These are phyloP conservation scores for Lethenteron reissneri DNA, from an alignment of 2,113 vertebrate genomes.

Conservation along the genomic window DNA sequence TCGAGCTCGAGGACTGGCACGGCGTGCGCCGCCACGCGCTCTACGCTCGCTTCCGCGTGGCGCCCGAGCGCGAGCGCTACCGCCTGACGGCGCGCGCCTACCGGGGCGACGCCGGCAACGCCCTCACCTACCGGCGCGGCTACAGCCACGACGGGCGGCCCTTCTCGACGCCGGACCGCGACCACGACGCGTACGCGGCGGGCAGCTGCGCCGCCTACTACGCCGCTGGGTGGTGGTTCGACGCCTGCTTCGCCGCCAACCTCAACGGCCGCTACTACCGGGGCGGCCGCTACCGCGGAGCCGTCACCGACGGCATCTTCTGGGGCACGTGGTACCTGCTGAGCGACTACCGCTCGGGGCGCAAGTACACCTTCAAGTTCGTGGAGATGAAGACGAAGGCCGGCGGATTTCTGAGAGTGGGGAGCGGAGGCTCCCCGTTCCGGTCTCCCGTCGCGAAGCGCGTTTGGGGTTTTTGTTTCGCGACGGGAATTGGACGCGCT, in stretches of 20 bases:
- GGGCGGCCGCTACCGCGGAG: constrained; percentile 26
- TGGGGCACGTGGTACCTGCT: constrained; percentile 48
- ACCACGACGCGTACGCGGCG: constrained; percentile 29
- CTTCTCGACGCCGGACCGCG: constrained; percentile 34
- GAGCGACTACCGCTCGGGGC: constrained; percentile 29
- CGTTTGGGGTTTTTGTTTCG: too few relatives aligned
- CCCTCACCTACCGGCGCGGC: constrained; percentile 35
- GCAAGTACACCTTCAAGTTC: constrained; percentile 37
- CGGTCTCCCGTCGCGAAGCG: too few relatives aligned
- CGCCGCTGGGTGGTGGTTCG: constrained; percentile 41
- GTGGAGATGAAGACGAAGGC: constrained; percentile 26
- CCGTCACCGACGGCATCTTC: constrained; percentile 34
- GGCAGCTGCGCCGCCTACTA: constrained; percentile 41
- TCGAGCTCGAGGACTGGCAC: constrained; percentile 40
- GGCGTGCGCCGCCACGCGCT: constrained; percentile 29
- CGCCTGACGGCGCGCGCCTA: constrained; percentile 32
- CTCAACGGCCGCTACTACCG: constrained; percentile 32
- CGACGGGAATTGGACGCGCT: too few relatives aligned
- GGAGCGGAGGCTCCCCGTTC: too few relatives aligned
- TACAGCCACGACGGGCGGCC: constrained; percentile 39
- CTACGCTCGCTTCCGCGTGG: constrained; percentile 34
- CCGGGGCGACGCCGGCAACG: constrained; percentile 35
- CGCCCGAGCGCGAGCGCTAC: constrained; percentile 30
- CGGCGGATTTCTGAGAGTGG: too few relatives aligned
- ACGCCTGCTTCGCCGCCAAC: constrained; percentile 39